Base-by-base conservation (phyloP, 2,113 vertebrate genomes). In the Atractosteus spatula region DNA sequence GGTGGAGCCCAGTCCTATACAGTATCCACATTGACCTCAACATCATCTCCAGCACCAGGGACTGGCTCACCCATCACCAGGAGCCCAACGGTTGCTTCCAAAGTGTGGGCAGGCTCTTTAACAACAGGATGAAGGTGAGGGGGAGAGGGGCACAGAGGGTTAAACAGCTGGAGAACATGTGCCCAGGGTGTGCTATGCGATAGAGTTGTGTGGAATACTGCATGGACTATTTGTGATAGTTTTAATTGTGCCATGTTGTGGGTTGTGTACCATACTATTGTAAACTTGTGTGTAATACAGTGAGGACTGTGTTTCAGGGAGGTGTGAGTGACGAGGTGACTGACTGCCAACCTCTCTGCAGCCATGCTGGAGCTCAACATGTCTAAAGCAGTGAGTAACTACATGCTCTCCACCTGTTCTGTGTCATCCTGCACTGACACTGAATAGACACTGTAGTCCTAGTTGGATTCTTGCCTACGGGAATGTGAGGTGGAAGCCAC, bases 41-140 rank as follows among this genome's bases (percentile, higher is more conserved):
- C 0, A 74, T 86, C 0, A 66, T 86, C 44, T 54, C 0, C 3
- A 74, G 66, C 0, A 65, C 85, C 57, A 43, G 85, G 8, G n/a
- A 17, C 55, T 85, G 87, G 85, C 72, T 92, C 0, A 44, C 72
- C 0, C 82, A 77, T 4, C 91, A 92, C 77, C 84, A 81, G n/a
- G n/a, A n/a, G n/a, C n/a, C n/a, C 0, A 87, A 82, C 0, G 91
- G 90, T 74, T 86, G 83, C 77, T 87, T 89, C 75, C 56, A 74
- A 71, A 86, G 13, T 0, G 80, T 82, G 43, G 83, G 88, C 5
- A 82, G 81, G 13, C 72, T 89, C 71, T 82, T 86, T 81, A 84
- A 85, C 79, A 85, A 85, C n/a, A 83, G 76, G 11, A 56, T 89
- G 67, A 84, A 85, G 83, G 85, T 89, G 80, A 51, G 47, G 8